These are phyloP conservation scores for Euura lappo DNA, from an alignment of 1,140 invertebrate genomes.

Conservation along the genomic window DNA sequence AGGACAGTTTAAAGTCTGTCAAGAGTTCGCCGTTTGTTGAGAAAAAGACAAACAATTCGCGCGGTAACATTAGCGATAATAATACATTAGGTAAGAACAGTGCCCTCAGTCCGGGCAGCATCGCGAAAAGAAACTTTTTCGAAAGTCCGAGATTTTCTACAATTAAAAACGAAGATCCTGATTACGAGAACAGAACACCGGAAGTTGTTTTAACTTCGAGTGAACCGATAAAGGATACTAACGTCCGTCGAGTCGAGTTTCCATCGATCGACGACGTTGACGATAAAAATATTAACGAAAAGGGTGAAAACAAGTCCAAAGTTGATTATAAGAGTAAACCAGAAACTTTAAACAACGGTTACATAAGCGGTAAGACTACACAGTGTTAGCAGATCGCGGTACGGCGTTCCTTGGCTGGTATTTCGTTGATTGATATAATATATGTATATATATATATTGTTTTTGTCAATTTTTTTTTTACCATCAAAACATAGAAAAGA, in stretches of 20 bases:
- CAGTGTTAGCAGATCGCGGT: conserved; percentile 37
- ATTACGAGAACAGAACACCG: conserved; percentile 53
- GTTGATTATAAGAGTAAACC: conserved; percentile 36
- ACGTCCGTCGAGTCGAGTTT: conserved; percentile 36
- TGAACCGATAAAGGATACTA: conserved; percentile 31
- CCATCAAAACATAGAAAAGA: background rate
- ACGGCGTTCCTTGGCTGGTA: conserved; percentile 23
- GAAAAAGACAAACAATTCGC: conserved; percentile 35
- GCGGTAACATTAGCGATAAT: conserved; percentile 42
- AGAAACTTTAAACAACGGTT: conserved; percentile 55
- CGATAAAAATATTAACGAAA: conserved; percentile 32
- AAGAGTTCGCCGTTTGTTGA: conserved; percentile 50
- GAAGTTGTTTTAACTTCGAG: conserved; percentile 35
- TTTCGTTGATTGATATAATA: background rate
- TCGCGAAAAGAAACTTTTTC: conserved; percentile 26
- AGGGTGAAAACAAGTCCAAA: conserved; percentile 20
- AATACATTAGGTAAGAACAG: conserved; percentile 35
- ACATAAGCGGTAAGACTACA: conserved; percentile 52
- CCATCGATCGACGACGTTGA: conserved; percentile 37
- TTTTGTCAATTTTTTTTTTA: background rate
- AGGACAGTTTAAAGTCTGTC: conserved; percentile 51
- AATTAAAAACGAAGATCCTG: conserved; percentile 30
- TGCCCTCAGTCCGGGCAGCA: conserved; percentile 44
- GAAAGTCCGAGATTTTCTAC: conserved; percentile 36
- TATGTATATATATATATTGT: too few species aligned